Evolutionary conservation across 2,888 invertebrate species (phyloP).

Genomic region (Eupithecia abbreviata): DNA sequence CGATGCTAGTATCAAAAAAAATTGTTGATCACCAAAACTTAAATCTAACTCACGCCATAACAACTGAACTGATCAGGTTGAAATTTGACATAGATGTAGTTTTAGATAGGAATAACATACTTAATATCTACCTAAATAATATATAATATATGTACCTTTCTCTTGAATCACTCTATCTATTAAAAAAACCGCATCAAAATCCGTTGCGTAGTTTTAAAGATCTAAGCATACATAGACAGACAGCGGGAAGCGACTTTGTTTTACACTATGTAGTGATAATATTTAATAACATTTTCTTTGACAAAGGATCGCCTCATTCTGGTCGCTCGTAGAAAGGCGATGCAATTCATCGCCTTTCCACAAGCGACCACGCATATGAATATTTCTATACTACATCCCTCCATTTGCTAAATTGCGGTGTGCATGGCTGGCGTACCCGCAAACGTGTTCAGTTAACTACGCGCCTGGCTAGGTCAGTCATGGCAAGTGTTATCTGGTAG

Average conservation of each 20-base stretch:
- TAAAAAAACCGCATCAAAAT: no score
- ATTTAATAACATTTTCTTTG: background rate
- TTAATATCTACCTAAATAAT: no score
- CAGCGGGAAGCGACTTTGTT: no score
- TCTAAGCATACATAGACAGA: no score
- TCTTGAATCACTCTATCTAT: no score
- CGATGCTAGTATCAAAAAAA: no score
- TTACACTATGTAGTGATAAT: no score
- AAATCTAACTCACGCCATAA: background rate
- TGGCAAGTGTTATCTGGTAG: background rate
- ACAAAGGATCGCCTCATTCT: background rate
- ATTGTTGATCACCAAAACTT: background rate
- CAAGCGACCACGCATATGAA: background rate
- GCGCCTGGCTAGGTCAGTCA: background rate
- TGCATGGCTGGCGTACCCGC: background rate
- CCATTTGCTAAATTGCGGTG: background rate
- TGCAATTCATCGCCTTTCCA: background rate
- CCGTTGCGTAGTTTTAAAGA: no score
- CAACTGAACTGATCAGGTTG: background rate
- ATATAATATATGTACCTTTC: no score
- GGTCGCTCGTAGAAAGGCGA: background rate
- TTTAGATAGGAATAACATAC: no score
- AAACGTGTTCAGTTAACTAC: background rate
- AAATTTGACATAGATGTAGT: background rate
- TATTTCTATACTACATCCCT: background rate